Percentiles rank a stretch among this genome's conserved stretches.
These are phyloP conservation scores for Dasypogon diadema DNA, from an alignment of 2,888 invertebrate species.

Conservation along the genomic window DNA sequence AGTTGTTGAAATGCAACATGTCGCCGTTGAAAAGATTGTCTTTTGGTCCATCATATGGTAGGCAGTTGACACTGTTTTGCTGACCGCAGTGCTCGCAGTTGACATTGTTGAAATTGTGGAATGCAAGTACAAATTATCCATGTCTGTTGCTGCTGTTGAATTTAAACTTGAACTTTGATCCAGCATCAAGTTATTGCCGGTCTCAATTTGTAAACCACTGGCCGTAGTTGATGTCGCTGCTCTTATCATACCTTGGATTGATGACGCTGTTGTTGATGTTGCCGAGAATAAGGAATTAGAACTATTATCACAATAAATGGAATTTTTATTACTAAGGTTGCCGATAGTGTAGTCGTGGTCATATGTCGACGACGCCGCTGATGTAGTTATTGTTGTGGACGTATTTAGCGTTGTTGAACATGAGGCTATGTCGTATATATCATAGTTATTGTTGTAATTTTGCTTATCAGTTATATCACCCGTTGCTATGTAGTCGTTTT, in stretches of 20 bases:
- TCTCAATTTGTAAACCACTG: conserved; percentile 17
- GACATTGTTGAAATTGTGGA: neutral
- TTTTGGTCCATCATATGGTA: conserved; percentile 29
- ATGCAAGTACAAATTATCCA: neutral
- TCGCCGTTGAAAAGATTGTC: conserved; percentile 53
- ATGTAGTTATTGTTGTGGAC: conserved; percentile 52
- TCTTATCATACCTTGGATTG: conserved; percentile 47
- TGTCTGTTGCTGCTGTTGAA: neutral
- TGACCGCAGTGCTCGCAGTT: conserved; percentile 58
- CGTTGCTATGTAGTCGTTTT: conserved; percentile 61
- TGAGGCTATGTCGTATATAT: conserved; percentile 54
- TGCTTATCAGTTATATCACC: conserved; percentile 60
- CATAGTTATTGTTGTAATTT: conserved; percentile 62
- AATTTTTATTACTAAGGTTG: conserved; percentile 53
- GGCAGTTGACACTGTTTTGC: too few species aligned
- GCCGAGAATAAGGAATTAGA: conserved; percentile 48
- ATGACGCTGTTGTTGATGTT: conserved; percentile 21
- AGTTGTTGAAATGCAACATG: conserved; percentile 20
- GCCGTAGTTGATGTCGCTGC: conserved; percentile 39
- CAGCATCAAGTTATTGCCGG: neutral
- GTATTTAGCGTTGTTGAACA: conserved; percentile 50
- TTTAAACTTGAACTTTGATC: conserved; percentile 23
- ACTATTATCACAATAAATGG: conserved; percentile 56
- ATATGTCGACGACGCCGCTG: conserved; percentile 38
- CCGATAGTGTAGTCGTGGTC: conserved; percentile 53